Evolutionary conservation across 2,113 vertebrate species (phyloP), one percentile per base, ranked within the genome.

Genomic region (Noctilio leporinus): DNA sequence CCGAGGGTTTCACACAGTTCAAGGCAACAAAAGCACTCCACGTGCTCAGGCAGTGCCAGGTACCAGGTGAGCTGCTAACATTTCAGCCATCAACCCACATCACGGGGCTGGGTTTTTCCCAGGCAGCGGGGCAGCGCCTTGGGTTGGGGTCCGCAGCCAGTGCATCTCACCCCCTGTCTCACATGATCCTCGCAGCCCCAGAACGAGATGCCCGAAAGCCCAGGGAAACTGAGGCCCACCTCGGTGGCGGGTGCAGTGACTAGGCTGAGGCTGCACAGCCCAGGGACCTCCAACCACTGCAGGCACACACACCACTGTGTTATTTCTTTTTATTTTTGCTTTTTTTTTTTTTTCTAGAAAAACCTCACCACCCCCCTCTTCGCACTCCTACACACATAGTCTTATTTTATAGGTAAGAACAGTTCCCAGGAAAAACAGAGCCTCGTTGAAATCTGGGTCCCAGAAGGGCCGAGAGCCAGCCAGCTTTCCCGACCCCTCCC

Each of bases 321-420:
- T 82, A 35, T 69, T 75, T 57, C n/a, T 64, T 65, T 16, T 38
- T 55, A 30, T 22, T 64, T 82, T 40, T 38, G n/a, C 17, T 19
- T 38, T 38, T 91, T 62, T 94, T 38, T 91, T 65, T 93, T n/a
- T n/a, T n/a, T n/a, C n/a, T n/a, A 57, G 19, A 76, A 89, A 95
- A 59, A 87, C 22, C 82, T 59, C 84, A 49, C 67, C 76, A 10
- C 45, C 69, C 10, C 80, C 8, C 35, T 40, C 67, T 85, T 64
- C 30, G 10, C 43, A 43, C 86, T 55, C 77, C 19, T 12, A 51
- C 49, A 75, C 67, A 59, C 69, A n/a, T 12, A 83, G 86, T 20
- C 69, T 89, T 69, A 86, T 89, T 96, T 91, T 82, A 96, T 83
- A 93, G 76, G 84, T 92, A 49, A 92, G 86, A 89, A 43, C 51